phyloP scores from a whole-genome alignment of 2,888 invertebrate genomes.

The Drosophila emarginata region DNA sequence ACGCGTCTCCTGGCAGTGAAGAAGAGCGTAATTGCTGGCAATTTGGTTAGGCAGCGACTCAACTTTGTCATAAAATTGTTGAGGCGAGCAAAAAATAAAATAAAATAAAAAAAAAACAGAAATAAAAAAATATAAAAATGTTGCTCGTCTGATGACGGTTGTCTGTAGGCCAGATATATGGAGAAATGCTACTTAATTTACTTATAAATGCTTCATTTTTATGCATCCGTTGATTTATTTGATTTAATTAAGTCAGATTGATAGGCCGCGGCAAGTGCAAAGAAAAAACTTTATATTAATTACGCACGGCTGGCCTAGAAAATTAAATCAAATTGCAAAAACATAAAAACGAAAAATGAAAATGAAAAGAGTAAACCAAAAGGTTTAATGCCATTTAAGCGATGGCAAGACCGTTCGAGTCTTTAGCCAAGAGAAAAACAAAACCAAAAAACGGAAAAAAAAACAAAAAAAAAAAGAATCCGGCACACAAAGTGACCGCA shows the following conservation, averaged over 20 bases:
- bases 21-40: conserved; percentile 36
- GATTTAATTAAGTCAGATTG: conserved; percentile 49
- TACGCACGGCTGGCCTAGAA: conserved; percentile 44
- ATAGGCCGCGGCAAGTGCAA: conserved; percentile 21
- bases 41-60: conserved; percentile 22
- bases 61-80: conserved; percentile 20
- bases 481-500: conserved; percentile 56
- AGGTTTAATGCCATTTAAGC: conserved; percentile 63
- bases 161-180: background rate
- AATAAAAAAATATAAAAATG: background rate
- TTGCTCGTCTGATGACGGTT: too few relatives aligned
- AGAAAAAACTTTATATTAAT: conserved; percentile 35
- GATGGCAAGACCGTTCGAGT: conserved; percentile 54
- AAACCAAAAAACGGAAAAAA: conserved; percentile 50
- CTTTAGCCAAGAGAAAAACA: conserved; percentile 36
- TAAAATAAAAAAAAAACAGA: background rate
- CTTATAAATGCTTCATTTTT: conserved; percentile 38
- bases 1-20: conserved; percentile 24
- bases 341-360: conserved; percentile 19
- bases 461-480: conserved; percentile 26
- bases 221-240: conserved; percentile 53
- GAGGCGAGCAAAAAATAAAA: background rate
- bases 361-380: conserved; percentile 28
- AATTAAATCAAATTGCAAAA: conserved; percentile 65
- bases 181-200: conserved; percentile 13